Evolutionary conservation across 2,113 vertebrate genomes (phyloP).

Genomic region (Dryoscopus gambensis): DNA sequence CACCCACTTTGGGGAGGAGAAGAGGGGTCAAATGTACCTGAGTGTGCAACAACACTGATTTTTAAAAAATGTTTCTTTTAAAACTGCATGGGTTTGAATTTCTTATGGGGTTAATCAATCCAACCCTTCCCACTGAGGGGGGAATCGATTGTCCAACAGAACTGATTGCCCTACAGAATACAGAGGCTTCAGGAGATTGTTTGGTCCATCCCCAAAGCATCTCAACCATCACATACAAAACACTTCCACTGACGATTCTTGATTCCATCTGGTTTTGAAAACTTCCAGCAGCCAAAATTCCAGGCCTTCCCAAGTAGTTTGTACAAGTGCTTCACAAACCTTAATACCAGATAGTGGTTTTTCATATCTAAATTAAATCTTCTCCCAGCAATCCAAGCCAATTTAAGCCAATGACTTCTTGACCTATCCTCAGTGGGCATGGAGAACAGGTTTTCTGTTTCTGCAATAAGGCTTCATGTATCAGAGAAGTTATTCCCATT

Average conservation of each 20-base stretch:
- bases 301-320: background rate
- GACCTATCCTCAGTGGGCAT: background rate
- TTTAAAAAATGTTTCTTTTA: background rate
- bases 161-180: too few relatives aligned
- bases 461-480: background rate
- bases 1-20: background rate
- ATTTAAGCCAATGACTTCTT: background rate
- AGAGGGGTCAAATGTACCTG: background rate
- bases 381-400: background rate
- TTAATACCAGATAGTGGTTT: background rate
- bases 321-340: background rate
- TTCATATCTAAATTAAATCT: slow-evolving; percentile 40
- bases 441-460: background rate
- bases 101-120: background rate
- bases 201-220: background rate
- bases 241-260: rapidly evolving
- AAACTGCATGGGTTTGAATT: background rate
- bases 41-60: background rate
- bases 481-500: background rate
- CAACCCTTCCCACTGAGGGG: background rate
- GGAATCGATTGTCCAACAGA: background rate
- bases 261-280: background rate
- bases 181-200: background rate
- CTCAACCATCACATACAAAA: background rate
- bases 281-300: background rate